These are phyloP conservation scores for Protodeltote pygarga DNA, from an alignment of 2,888 invertebrate species.

Conservation along the genomic window DNA sequence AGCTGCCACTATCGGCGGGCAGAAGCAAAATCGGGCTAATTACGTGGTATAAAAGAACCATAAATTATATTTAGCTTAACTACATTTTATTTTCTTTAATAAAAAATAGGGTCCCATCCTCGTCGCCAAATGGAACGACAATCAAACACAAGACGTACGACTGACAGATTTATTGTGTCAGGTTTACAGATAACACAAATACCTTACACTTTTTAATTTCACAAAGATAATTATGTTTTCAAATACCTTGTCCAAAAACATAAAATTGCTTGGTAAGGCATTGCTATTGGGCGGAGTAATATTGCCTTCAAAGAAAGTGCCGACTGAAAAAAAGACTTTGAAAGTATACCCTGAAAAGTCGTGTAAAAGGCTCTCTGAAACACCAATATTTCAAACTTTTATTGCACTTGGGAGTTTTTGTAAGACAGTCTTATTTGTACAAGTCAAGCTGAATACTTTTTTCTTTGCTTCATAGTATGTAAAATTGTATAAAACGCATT, in stretches of 20 bases:
- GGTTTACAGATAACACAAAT: no score
- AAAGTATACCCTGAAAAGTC: constrained; percentile 51
- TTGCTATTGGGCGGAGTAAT: constrained; percentile 55
- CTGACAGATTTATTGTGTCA: no score
- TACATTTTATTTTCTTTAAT: no score
- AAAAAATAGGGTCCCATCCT: no score
- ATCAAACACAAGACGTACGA: no score
- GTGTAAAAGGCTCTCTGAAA: constrained; percentile 52
- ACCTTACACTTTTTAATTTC: no score
- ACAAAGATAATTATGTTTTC: neutral
- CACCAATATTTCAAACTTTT: constrained; percentile 44
- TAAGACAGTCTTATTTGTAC: constrained; percentile 5
- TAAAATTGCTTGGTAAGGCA: constrained; percentile 18
- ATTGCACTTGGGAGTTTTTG: constrained; percentile 3
- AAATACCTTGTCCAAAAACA: constrained; percentile 24
- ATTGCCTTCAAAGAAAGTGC: constrained; percentile 62
- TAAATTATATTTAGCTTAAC: no score
- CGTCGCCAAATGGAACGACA: no score
- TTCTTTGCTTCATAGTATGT: constrained; percentile 1
- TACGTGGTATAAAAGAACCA: no score
- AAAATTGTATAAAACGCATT: no score
- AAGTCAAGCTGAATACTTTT: neutral
- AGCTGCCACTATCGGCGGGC: no score
- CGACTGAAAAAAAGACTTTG: constrained; percentile 54
- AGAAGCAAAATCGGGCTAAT: no score